Percentiles rank a stretch among this genome's conserved stretches.
Conservation (phyloP, 2,113 vertebrate species). For the Pomatorhinus ruficollis region DNA sequence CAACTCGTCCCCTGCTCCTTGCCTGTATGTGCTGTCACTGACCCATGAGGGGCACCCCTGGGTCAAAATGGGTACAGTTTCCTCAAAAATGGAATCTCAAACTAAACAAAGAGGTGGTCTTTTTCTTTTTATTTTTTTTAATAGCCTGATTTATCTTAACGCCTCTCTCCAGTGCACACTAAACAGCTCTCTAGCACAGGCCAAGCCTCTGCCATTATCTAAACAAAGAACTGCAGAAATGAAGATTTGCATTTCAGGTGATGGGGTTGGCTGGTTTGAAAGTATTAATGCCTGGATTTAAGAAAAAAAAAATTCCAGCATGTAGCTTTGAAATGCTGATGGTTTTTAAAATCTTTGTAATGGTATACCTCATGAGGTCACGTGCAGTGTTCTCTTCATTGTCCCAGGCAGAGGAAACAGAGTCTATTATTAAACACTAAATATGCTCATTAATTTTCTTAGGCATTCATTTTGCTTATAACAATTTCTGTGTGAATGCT, state of each 20-base stretch:
- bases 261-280: not conserved
- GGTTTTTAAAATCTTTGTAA: not conserved
- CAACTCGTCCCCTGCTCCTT: not conserved
- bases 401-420: not conserved
- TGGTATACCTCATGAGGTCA: not conserved
- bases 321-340: not conserved
- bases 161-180: not conserved
- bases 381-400: not conserved
- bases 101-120: not conserved
- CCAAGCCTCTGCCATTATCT: not conserved
- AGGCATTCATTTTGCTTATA: not conserved
- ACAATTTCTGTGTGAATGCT: not conserved
- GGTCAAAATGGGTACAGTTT: not conserved
- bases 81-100: not conserved
- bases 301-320: not conserved
- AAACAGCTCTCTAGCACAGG: not conserved
- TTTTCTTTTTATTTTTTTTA: not conserved
- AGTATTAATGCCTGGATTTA: not conserved
- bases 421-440: not conserved
- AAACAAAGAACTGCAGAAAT: not conserved
- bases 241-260: not conserved
- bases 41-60: not conserved
- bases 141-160: not conserved
- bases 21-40: not conserved
- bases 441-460: conserved; percentile 25